Evolutionary conservation across 2,888 invertebrate species (phyloP), one percentile per base, ranked within the genome.

Genomic region (Lasioglossum calceatum): DNA sequence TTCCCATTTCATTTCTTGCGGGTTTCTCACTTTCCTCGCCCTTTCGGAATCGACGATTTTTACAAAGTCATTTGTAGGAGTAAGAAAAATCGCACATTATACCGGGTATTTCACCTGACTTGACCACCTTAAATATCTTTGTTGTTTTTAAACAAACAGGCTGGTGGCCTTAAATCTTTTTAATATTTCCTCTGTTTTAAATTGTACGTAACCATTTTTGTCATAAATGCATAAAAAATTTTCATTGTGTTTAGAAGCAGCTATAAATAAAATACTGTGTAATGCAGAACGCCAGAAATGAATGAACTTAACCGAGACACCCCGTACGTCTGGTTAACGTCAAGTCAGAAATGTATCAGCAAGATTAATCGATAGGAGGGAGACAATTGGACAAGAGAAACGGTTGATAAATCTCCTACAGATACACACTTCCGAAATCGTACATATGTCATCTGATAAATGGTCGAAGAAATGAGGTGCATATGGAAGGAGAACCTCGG

Each of bases 381-480:
- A 67, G 32, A 67, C 36, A 36, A 67, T 67, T 2, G 32, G 19
- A 16, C 16, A 19, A 36, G 19, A 36, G 19, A 67, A 19, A 36
- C 36, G 19, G 32, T 19, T 67, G 32, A 32, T 36, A 36, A 19
- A 36, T 36, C 61, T 27, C 27, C 14, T 19, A 3, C 32, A 32
- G 36, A 16, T 19, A 67, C 8, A 32, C 16, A 36, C 8, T 32
- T 67, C 19, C 32, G 19, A 36, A 32, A 36, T 4, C 36, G 32
- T 67, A 67, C 36, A 19, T 67, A 36, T 36, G 67, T 67, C 36
- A 19, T 67, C 19, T 36, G 67, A 67, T 36, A 67, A 67, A 67
- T 67, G 67, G 67, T 23, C 19, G 36, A 67, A 67, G 36, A 67
- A 67, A 32, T 23, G 67, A 64, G 27, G 61, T 64, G 61, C 61